Percentiles rank a stretch among this genome's conserved stretches.
phyloP scores from a whole-genome alignment of 2,113 vertebrate species.

The human region GRCh38 chr2:31684501-31685000 shows the following conservation, averaged over 20 bases:
- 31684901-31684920: neutral
- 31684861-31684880: neutral
- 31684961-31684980: neutral
- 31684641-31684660: neutral
- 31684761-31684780: neutral
- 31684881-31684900: neutral
- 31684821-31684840: constrained; percentile 20
- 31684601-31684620: neutral
- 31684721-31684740: neutral
- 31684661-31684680: neutral
- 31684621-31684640: neutral
- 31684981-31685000: neutral
- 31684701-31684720: neutral
- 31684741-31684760: neutral
- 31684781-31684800: neutral
- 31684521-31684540: neutral
- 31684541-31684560: neutral
- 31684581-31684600: neutral
- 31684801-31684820: neutral
- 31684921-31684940: neutral
- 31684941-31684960: neutral
- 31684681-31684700: neutral
- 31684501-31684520: neutral
- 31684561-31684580: neutral
- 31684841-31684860: neutral